Conservation (phyloP, 1,140 invertebrate species). For the Aphis craccivora region DNA sequence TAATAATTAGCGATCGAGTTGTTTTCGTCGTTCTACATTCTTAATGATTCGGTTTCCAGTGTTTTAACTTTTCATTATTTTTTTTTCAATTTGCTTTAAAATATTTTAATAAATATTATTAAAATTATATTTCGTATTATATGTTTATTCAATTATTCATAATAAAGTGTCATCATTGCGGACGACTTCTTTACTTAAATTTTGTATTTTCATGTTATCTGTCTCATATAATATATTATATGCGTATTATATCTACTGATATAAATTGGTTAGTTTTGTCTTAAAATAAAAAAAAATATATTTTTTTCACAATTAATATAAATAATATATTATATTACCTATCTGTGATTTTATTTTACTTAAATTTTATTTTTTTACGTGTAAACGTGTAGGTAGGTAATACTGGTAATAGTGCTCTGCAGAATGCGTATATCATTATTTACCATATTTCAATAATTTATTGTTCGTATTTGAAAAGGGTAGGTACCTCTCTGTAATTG, state of each 20-base stretch:
- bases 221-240: too few species aligned
- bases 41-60: background rate
- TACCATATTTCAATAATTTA: background rate
- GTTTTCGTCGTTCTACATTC: background rate
- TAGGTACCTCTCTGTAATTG: background rate
- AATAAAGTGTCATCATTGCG: too few species aligned
- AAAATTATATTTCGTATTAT: too few species aligned
- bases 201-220: too few species aligned
- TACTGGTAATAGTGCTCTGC: background rate
- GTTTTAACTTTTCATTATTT: background rate
- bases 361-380: background rate
- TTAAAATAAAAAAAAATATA: background rate
- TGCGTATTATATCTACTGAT: too few species aligned
- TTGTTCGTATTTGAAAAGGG: background rate
- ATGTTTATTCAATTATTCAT: too few species aligned
- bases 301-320: background rate
- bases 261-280: too few species aligned
- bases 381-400: background rate
- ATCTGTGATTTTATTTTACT: background rate
- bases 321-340: too few species aligned
- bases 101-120: background rate
- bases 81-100: background rate
- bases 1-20: background rate
- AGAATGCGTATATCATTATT: background rate
- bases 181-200: too few species aligned